Evolutionary conservation across 2,113 vertebrate genomes (phyloP), one percentile per base, ranked within the genome.

Genomic region (Rhinolophus ferrumequinum): DNA sequence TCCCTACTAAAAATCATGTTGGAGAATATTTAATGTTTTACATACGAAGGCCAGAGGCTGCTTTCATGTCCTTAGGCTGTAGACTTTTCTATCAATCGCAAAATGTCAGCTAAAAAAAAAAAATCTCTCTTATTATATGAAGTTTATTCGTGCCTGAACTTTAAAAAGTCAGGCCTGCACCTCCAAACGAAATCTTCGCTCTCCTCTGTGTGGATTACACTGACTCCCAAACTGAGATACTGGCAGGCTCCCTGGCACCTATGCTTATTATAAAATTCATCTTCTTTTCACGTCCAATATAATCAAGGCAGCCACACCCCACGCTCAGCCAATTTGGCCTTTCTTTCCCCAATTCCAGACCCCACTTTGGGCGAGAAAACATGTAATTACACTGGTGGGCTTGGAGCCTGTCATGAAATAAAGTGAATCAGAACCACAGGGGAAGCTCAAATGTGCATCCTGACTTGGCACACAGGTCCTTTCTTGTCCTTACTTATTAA

Each of bases 391-490:
- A 15, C 12, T 14, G 41, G 47, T 85, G 66, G 97, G 91, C 95
- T 94, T 21, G 33, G 88, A 97, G 89, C 95, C 96, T 97, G 95
- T 97, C 96, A 96, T 77, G 97, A 97, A 98, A 97, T 95, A 96
- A 98, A 97, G 89, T 35, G 73, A 79, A 60, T 79, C 35, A 96
- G 96, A 96, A 76, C 83, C 94, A 70, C 94, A 93, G 89, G 30
- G 77, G 85, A 95, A 82, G 82, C 93, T 95, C 88, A 92, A 95
- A 92, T 60, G 94, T 38, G 80, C 94, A 73, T 94, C 97, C 97
- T 94, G 94, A 93, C 97, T 98, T 97, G 98, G 96, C 79, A 84
- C 94, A 38, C 66, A 76, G 90, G 89, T 52, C 95, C 64, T 62
- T 72, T 70, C 76, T 41, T 94, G 90, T 93, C 96, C 66, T 95